Conservation (phyloP, 1,140 invertebrate genomes). For the Ips nitidus region DNA sequence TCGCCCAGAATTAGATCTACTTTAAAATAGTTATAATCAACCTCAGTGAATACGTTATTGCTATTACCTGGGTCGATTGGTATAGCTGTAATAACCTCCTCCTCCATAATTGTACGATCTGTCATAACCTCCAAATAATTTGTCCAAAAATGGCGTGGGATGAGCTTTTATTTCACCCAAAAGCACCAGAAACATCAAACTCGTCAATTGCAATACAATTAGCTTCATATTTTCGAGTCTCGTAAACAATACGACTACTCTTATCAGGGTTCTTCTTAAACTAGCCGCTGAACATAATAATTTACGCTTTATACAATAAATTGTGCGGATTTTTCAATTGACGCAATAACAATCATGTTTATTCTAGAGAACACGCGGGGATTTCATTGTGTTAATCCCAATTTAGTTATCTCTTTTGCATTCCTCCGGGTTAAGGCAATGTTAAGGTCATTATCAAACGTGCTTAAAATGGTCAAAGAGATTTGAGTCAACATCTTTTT, state of each 20-base stretch:
- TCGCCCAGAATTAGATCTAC: constrained; percentile 17
- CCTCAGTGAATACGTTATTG: not conserved
- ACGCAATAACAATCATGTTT: not conserved
- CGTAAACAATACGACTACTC: not conserved
- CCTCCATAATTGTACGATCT: not conserved
- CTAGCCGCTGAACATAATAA: not conserved
- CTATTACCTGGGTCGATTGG: constrained; percentile 1
- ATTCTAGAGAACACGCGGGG: too few relatives aligned
- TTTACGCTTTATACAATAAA: not conserved
- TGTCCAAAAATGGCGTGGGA: not conserved
- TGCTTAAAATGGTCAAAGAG: not conserved
- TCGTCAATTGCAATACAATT: not conserved
- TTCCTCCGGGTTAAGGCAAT: not conserved
- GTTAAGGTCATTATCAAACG: constrained; percentile 4
- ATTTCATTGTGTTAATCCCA: not conserved
- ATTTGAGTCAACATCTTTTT: too few relatives aligned
- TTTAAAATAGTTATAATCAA: not conserved
- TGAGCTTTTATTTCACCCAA: not conserved
- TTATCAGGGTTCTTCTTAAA: not conserved
- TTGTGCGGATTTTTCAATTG: not conserved
- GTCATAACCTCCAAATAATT: constrained; percentile 5
- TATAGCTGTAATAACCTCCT: not conserved
- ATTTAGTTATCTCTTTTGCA: not conserved
- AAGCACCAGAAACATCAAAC: not conserved
- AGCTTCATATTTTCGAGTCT: not conserved